Base-by-base conservation (phyloP, 1,140 invertebrate species). In the Drosophila insularis region DNA sequence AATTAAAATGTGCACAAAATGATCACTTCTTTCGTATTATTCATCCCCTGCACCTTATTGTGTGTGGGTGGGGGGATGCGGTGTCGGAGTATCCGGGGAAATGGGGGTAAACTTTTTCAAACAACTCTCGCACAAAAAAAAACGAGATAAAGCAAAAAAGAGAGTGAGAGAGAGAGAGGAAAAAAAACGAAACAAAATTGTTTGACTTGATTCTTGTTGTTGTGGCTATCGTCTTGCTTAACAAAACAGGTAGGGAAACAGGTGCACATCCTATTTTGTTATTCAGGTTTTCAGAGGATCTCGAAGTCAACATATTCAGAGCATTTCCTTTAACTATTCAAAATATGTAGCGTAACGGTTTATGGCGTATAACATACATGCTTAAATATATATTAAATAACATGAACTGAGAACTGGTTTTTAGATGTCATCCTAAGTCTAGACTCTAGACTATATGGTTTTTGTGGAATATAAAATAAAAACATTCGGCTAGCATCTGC, bases 1-100 rank as follows among this genome's bases (percentile, higher is more conserved):
- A 84, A 84, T 84, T 84, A 74, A 82, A 80, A 78, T 78, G 75
- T 74, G 74, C 71, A 77, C 74, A 76, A 71, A 72, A 39, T 40
- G 53, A 50, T 50, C 43, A 50, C 43, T 50, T 50, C 43, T 50
- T 50, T 21, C 13, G 7, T 21, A 11, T 50, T 50, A 50, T 50
- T 50, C 17, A 50, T 50, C 17, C 43, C 43, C 32, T 50, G 17
- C 43, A 21, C 19, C 19, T 21, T 50, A 6, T 17, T 37, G 2
- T 37, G 10, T 13, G 35, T 37, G 35, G 10, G 10, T 37, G 19
- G 43, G 7, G 14, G 6, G 43, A 21, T 21, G 35, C 35, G 35
- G 35, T 37, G 11, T 37, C 11, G 11, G 2, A 11, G 11, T 37
- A 37, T 13, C 35, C 35, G 35, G 4, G 62, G n/a, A 21, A 17